These are phyloP conservation scores for Hepsetus odoe DNA, from an alignment of 2,113 vertebrate species.

Conservation along the genomic window DNA sequence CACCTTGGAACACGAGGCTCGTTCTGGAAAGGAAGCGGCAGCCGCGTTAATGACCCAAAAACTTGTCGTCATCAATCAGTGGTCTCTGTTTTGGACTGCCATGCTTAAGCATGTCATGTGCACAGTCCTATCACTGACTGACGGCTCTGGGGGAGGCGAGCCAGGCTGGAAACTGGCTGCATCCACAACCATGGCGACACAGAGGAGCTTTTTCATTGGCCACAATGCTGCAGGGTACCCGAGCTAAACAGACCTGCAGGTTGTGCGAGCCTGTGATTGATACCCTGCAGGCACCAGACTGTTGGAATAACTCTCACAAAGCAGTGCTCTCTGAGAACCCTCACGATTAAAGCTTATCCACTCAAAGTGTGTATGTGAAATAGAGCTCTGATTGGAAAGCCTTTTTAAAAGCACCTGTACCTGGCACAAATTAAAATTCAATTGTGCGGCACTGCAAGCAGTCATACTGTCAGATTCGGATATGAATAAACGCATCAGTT, in stretches of 20 bases:
- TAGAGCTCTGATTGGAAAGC: too few species aligned
- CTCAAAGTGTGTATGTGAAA: too few species aligned
- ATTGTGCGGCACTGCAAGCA: too few species aligned
- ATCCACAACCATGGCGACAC: conserved; percentile 15
- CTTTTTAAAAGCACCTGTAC: too few species aligned
- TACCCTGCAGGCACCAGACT: not conserved
- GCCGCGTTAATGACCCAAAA: conserved; percentile 29
- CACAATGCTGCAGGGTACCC: not conserved
- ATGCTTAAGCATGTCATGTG: conserved; percentile 2
- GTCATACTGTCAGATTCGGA: too few species aligned
- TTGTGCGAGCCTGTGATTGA: not conserved
- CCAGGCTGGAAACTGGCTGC: conserved; percentile 32
- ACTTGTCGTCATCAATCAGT: conserved; percentile 37
- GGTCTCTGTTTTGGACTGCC: not conserved
- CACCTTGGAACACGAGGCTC: not conserved
- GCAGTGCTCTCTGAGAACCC: not conserved
- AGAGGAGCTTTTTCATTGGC: conserved; percentile 44
- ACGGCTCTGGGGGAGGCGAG: conserved; percentile 37
- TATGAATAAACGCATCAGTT: too few species aligned
- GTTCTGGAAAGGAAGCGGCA: not conserved
- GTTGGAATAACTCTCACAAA: not conserved
- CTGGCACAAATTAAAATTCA: too few species aligned
- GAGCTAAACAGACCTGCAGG: not conserved
- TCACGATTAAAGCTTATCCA: not conserved
- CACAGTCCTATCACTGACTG: conserved; percentile 10